Conservation (phyloP, 2,113 vertebrate genomes). For the Reinhardtius hippoglossoides region DNA sequence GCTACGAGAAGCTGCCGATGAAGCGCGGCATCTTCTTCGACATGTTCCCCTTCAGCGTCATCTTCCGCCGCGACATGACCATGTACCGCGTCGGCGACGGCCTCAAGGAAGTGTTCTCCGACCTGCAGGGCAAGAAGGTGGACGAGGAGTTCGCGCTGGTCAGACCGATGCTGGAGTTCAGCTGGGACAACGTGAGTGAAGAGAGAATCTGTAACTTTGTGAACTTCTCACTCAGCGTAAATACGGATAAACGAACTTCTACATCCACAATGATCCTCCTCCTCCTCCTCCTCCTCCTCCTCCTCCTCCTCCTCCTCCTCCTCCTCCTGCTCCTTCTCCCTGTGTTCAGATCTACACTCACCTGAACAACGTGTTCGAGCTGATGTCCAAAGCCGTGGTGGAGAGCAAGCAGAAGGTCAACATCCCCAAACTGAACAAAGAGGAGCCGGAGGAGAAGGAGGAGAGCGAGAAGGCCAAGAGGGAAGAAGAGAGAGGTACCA, state of each 20-base stretch:
- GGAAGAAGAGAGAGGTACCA: constrained; percentile 69
- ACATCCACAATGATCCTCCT: not conserved
- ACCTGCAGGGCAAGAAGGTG: constrained; percentile 84
- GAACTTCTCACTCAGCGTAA: not conserved
- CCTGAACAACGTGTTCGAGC: constrained; percentile 83
- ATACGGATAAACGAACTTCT: too few relatives aligned
- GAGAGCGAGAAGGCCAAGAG: constrained; percentile 33
- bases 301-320: not conserved
- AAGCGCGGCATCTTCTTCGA: constrained; percentile 83
- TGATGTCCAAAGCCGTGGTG: constrained; percentile 81
- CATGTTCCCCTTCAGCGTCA: constrained; percentile 85
- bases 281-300: not conserved
- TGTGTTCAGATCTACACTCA: constrained; percentile 78
- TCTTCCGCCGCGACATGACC: constrained; percentile 83
- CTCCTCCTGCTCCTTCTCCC: too few relatives aligned
- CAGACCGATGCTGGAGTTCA: constrained; percentile 83
- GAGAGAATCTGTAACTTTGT: not conserved
- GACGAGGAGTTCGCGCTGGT: constrained; percentile 83
- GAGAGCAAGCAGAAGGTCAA: constrained; percentile 83
- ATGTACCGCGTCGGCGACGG: constrained; percentile 82
- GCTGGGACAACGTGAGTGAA: constrained; percentile 82
- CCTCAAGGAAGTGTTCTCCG: constrained; percentile 83
- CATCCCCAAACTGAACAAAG: constrained; percentile 76
- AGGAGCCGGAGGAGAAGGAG: constrained; percentile 77
- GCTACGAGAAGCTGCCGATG: constrained; percentile 84